A percentile compares a stretch with the other conserved stretches of the same genome.
Evolutionary conservation across 2,888 invertebrate species (phyloP).

Genomic region (Folsomia manolachei): DNA sequence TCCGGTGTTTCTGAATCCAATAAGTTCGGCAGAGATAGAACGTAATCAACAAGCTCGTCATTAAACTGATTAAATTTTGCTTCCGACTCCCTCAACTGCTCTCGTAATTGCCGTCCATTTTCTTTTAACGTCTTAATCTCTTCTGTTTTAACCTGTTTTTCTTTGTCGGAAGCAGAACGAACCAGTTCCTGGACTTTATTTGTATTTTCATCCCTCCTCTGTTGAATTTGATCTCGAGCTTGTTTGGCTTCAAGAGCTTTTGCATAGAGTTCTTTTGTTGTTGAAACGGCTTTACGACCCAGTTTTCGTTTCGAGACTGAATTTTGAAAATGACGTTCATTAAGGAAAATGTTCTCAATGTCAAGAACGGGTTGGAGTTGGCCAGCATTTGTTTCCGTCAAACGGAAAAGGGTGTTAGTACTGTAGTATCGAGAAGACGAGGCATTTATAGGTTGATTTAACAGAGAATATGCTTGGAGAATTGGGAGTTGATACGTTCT

Average conservation of each 20-base stretch:
- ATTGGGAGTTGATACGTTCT: neutral
- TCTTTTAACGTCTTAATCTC: constrained; percentile 60
- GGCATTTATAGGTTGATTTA: neutral
- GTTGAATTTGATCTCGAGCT: constrained; percentile 54
- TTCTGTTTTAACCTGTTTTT: constrained; percentile 43
- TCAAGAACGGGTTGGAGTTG: constrained; percentile 36
- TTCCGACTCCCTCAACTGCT: constrained; percentile 65
- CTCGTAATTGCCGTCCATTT: constrained; percentile 60
- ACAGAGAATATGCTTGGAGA: neutral
- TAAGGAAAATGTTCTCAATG: constrained; percentile 37
- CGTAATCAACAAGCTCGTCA: constrained; percentile 64
- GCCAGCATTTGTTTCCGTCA: constrained; percentile 29
- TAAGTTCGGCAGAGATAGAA: constrained; percentile 68
- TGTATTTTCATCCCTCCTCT: constrained; percentile 49
- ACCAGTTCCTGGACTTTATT: constrained; percentile 19
- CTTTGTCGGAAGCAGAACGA: constrained; percentile 7
- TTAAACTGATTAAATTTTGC: constrained; percentile 69
- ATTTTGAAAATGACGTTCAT: constrained; percentile 27
- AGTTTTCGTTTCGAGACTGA: constrained; percentile 65
- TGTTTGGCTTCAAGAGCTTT: constrained; percentile 57
- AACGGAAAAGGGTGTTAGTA: constrained; percentile 26
- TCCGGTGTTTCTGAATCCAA: constrained; percentile 65
- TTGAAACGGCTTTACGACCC: constrained; percentile 60
- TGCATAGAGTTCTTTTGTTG: constrained; percentile 36
- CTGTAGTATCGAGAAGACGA: constrained; percentile 22